Base-by-base conservation (phyloP, 2,797 vertebrate genomes). In the Chloroceryle amazona region DNA sequence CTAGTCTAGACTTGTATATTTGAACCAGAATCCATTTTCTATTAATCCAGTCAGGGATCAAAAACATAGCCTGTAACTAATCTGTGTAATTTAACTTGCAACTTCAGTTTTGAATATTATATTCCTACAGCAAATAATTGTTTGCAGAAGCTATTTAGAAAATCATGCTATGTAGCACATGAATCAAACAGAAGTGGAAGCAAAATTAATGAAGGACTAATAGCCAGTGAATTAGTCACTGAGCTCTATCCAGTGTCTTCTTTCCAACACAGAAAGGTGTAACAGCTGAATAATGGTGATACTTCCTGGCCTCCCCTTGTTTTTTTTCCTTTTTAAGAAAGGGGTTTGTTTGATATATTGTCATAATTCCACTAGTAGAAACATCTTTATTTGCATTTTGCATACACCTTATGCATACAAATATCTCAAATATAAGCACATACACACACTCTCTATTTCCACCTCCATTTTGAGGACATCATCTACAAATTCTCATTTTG, bases 171-270 rank as follows among this genome's bases (percentile, higher is more conserved):
- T 33, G 39, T 46, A 89, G 61, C 47, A 84, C 87, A 93, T 86
- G 96, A 94, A 86, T 91, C 82, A 86, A 87, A 84, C 47, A 75
- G 52, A 87, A 94, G 67, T 63, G 31, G 44, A 80, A 70, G 75
- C 33, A 89, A 94, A 90, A 75, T 55, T 92, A 95, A 96, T 79
- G 54, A 94, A 92, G 52, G 31, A 80, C 68, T 95, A 83, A 86
- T 60, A 79, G 44, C 18, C 78, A 90, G 31, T 25, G 80, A 80
- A 92, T 93, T 84, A 87, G 39, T 87, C 81, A 85, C n/a, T 76
- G 29, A 91, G 63, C 31, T 55, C 47, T 67, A 22, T 23, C 15
- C 52, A 82, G 5, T 63, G 51, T 44, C 33, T 68, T 60, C 52
- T 89, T 37, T 60, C 19, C 67, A 76, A 29, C 11, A 75, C 15